Conservation (phyloP, 2,113 vertebrate genomes). For the Pseudorasbora parva region DNA sequence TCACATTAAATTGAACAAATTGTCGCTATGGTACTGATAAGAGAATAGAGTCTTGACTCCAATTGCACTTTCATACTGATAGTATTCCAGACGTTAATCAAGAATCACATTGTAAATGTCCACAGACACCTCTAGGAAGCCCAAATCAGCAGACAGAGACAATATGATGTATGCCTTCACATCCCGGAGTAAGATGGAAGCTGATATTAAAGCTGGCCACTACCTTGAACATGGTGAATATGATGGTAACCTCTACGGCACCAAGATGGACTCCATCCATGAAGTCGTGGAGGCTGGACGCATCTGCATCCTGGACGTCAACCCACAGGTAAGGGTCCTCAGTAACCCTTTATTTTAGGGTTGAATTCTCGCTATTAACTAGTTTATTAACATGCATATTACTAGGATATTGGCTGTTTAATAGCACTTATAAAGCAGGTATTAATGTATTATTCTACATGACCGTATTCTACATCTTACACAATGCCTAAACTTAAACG, state of each 20-base stretch:
- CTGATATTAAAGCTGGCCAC: conserved; percentile 86
- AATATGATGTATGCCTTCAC: conserved; percentile 90
- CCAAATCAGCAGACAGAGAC: conserved; percentile 86
- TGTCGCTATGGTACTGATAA: too few species aligned
- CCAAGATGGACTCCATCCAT: conserved; percentile 92
- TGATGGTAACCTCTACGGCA: conserved; percentile 91
- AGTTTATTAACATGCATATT: too few species aligned
- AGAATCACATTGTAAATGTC: background rate
- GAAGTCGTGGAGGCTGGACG: conserved; percentile 90
- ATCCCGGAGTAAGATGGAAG: conserved; percentile 90
- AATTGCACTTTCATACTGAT: too few species aligned
- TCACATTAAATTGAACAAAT: too few species aligned
- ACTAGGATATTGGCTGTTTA: too few species aligned
- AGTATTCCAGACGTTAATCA: background rate
- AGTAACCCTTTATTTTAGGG: too few species aligned
- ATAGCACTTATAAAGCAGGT: too few species aligned
- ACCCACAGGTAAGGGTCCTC: conserved; percentile 83
- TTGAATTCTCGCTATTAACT: too few species aligned
- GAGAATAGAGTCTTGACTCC: too few species aligned
- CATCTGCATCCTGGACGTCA: conserved; percentile 92
- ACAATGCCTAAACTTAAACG: too few species aligned
- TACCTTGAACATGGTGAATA: conserved; percentile 95
- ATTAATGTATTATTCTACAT: too few species aligned
- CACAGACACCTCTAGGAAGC: conserved; percentile 89
- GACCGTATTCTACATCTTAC: too few species aligned